A percentile compares a stretch with the other conserved stretches of the same genome.
Conservation (phyloP, 1,140 invertebrate species). For the Globodera ellingtonae region DNA sequence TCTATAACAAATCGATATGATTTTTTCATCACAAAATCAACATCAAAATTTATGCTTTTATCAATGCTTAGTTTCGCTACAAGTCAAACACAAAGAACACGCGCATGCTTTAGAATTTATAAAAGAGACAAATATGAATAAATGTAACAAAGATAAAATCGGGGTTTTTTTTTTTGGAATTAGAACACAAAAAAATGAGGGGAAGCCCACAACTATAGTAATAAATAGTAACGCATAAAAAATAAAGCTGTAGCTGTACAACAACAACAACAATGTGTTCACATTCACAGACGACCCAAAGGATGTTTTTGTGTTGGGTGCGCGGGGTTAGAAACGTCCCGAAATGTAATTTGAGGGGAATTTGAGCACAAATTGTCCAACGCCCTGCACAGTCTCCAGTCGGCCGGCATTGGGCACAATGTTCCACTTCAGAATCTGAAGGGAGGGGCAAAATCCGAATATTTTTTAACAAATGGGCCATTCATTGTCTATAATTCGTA, state of each 20-base stretch:
- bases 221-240: neutral
- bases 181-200: neutral
- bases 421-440: slow-evolving; percentile 82
- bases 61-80: slow-evolving; percentile 6
- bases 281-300: neutral
- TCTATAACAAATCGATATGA: too few species aligned
- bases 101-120: neutral
- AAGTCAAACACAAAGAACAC: slow-evolving; percentile 13
- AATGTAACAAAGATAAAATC: slow-evolving; percentile 17
- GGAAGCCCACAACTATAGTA: neutral
- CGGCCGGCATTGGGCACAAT: slow-evolving; percentile 94
- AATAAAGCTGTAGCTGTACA: neutral
- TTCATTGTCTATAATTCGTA: too few species aligned
- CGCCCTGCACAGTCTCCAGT: slow-evolving; percentile 45
- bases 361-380: slow-evolving; percentile 46
- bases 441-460: slow-evolving; percentile 80
- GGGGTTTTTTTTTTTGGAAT: neutral
- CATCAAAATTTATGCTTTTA: slow-evolving; percentile 10
- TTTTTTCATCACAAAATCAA: neutral
- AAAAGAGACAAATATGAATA: neutral
- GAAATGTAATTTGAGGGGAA: slow-evolving; percentile 53
- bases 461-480: slow-evolving; percentile 76
- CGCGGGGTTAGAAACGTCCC: slow-evolving; percentile 34
- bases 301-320: neutral
- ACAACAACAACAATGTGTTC: neutral